A percentile compares a stretch with the other conserved stretches of the same genome.
phyloP scores from a whole-genome alignment of 2,888 invertebrate species.

The Dynastes tityus region DNA sequence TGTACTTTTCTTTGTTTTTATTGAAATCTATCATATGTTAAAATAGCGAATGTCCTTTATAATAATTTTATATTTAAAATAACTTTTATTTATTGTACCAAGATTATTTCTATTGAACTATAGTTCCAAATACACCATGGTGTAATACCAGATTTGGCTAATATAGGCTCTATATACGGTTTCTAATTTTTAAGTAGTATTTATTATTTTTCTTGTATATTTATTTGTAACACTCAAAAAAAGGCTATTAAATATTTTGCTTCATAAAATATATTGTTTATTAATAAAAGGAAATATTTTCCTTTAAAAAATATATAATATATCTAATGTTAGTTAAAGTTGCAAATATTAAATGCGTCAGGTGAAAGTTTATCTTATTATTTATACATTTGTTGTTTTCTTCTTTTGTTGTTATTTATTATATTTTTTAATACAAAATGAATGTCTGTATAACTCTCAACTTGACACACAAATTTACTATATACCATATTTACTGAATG shows the following conservation, averaged over 20 bases:
- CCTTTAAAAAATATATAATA: not conserved
- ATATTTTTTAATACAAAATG: constrained; percentile 29
- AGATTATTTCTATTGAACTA: constrained; percentile 14
- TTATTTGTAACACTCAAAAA: constrained; percentile 18
- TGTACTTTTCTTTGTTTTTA: constrained; percentile 5
- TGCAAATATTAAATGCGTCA: constrained; percentile 17
- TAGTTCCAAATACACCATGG: constrained; percentile 6
- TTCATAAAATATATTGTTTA: constrained; percentile 17
- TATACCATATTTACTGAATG: constrained; percentile 37
- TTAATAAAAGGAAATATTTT: constrained; percentile 11
- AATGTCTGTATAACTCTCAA: constrained; percentile 18
- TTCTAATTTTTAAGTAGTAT: constrained; percentile 18
- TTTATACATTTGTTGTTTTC: constrained; percentile 28
- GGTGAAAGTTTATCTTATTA: constrained; percentile 24
- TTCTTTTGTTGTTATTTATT: constrained; percentile 23
- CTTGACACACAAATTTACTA: constrained; percentile 26
- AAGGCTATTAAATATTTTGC: constrained; percentile 23
- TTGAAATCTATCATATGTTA: constrained; percentile 8
- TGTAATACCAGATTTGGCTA: constrained; percentile 8
- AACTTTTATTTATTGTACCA: constrained; percentile 3
- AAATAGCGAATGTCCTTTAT: not conserved
- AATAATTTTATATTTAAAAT: constrained; percentile 12
- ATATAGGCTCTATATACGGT: not conserved
- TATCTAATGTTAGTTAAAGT: constrained; percentile 26
- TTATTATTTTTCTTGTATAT: constrained; percentile 20